Conservation (phyloP, 2,797 vertebrate species). For the Emys orbicularis region DNA sequence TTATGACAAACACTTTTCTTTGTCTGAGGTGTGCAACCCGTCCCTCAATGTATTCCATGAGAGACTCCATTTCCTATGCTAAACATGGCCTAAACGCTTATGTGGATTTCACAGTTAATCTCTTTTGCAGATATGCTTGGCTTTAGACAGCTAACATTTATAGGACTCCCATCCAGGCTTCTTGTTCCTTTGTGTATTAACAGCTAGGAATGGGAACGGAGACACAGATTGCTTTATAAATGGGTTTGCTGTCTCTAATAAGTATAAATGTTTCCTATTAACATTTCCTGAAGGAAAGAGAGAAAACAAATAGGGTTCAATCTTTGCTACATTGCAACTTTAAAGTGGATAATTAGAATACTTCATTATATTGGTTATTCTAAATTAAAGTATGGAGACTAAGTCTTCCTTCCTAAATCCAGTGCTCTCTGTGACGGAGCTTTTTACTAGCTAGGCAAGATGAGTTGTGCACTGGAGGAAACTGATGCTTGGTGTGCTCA, state of each 20-base stretch:
- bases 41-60: constrained; percentile 6
- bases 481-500: background rate
- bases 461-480: background rate
- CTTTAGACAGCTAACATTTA: constrained; percentile 28
- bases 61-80: constrained; percentile 41
- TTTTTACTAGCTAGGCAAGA: background rate
- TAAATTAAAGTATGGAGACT: background rate
- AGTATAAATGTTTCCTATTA: background rate
- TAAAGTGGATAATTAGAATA: background rate
- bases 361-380: background rate
- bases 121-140: background rate
- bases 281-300: accelerated
- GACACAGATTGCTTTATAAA: background rate
- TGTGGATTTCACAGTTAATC: background rate
- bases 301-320: accelerated
- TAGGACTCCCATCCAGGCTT: background rate
- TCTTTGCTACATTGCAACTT: background rate
- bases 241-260: background rate
- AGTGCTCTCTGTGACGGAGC: background rate
- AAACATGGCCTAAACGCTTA: background rate
- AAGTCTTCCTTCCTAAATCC: background rate
- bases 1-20: background rate
- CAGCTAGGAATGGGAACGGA: constrained; percentile 21
- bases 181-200: background rate
- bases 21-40: background rate